Evolutionary conservation across 2,113 vertebrate genomes (phyloP).

Genomic region (Colaptes auratus): DNA sequence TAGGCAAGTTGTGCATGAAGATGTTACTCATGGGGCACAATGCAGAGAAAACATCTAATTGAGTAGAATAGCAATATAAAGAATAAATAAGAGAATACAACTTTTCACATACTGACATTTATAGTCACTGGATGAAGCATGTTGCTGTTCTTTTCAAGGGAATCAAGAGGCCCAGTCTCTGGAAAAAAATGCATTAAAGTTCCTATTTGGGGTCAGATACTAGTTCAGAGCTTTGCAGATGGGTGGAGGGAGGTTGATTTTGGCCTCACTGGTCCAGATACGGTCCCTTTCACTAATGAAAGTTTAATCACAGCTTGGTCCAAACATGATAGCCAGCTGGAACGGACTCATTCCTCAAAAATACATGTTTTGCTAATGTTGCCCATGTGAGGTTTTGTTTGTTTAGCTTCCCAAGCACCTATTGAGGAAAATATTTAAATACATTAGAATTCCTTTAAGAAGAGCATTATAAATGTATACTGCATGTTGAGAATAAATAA

Average conservation of each 20-base stretch:
- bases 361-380: not conserved
- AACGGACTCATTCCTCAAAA: slow-evolving; percentile 41
- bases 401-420: not conserved
- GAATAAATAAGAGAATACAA: not conserved
- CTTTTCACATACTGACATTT: not conserved
- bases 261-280: not conserved
- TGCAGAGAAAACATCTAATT: not conserved
- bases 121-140: not conserved
- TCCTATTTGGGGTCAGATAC: not conserved
- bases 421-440: slow-evolving; percentile 13
- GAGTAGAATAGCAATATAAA: not conserved
- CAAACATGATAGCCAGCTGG: slow-evolving; percentile 15
- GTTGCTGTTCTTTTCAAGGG: not conserved
- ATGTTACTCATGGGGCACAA: not conserved
- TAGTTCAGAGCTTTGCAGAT: not conserved
- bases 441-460: not conserved
- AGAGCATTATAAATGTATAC: not conserved
- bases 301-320: not conserved
- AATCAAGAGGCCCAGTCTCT: not conserved
- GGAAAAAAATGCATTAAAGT: not conserved
- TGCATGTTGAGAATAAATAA: not conserved
- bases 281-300: slow-evolving; percentile 10
- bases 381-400: not conserved
- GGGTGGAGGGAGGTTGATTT: slow-evolving; percentile 38
- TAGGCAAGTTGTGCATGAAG: not conserved